A percentile compares a stretch with the other conserved stretches of the same genome.
Evolutionary conservation across 37 sponge, comb jelly and placozoan species (phyloP).

Genomic region (Halisarca cf. caerulea): DNA sequence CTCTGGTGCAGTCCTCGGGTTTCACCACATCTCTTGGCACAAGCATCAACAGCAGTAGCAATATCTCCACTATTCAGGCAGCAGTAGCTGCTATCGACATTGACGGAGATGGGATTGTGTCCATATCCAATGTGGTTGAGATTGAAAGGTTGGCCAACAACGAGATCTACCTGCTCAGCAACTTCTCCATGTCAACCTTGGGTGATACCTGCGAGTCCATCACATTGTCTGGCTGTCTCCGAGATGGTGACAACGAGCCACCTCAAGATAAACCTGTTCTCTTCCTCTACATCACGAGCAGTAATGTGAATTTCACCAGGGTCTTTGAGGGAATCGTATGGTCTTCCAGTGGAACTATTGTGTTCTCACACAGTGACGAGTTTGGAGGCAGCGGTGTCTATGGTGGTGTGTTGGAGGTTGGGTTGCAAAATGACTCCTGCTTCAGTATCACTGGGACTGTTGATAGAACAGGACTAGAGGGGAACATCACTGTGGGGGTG

Average conservation of each 20-base stretch:
- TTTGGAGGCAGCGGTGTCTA: not conserved
- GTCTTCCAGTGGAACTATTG: not conserved
- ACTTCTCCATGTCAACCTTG: not conserved
- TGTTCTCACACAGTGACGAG: not conserved
- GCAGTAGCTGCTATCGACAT: conserved; percentile 16
- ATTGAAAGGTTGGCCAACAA: conserved; percentile 32
- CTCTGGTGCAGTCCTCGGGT: conserved; percentile 32
- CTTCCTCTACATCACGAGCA: conserved; percentile 39
- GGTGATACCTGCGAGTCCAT: conserved; percentile 9
- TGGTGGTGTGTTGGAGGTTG: conserved; percentile 35
- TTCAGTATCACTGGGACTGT: not conserved
- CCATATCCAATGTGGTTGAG: conserved; percentile 26
- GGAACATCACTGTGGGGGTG: not conserved
- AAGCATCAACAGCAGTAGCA: not conserved
- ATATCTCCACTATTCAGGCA: not conserved
- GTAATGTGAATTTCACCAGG: conserved; percentile 27
- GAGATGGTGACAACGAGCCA: conserved; percentile 10
- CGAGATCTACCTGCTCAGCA: not conserved
- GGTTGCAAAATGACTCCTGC: not conserved
- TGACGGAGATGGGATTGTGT: conserved; percentile 47
- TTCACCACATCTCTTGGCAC: conserved; percentile 36
- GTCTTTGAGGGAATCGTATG: conserved; percentile 30
- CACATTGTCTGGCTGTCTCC: conserved; percentile 20
- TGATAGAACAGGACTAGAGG: not conserved
- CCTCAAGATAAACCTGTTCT: conserved; percentile 6